A percentile compares a stretch with the other conserved stretches of the same genome.
phyloP scores from a whole-genome alignment of 2,888 invertebrate species.

The Strigamia crassipes region DNA sequence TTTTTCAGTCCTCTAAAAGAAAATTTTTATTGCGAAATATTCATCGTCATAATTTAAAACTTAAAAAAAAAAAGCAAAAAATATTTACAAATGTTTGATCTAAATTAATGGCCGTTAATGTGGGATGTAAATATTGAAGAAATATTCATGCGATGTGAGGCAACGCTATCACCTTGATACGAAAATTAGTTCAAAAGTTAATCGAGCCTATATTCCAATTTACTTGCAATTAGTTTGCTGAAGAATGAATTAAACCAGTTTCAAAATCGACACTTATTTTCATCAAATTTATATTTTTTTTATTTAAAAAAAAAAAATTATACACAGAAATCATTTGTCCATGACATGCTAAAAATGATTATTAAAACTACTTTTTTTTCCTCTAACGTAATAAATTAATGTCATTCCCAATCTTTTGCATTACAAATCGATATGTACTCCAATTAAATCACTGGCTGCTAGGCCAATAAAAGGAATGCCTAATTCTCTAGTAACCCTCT shows the following conservation, averaged over 20 bases:
- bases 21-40: too few species aligned
- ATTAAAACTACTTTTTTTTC: conserved; percentile 7
- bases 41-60: too few species aligned
- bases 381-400: neutral
- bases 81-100: neutral
- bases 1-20: neutral
- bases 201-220: conserved; percentile 21
- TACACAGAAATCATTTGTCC: conserved; percentile 4
- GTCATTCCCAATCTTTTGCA: neutral
- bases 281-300: neutral
- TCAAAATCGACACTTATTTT: neutral
- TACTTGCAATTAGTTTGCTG: neutral
- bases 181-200: conserved; percentile 6
- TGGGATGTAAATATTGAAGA: neutral
- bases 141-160: neutral
- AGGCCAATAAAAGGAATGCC: neutral
- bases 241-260: conserved; percentile 40
- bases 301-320: neutral
- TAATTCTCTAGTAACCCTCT: neutral
- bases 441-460: neutral
- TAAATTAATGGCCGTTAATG: neutral
- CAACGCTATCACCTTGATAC: conserved; percentile 12
- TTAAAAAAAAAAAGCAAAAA: neutral
- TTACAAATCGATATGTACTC: neutral
- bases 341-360: conserved; percentile 36